Evolutionary conservation across 1,140 invertebrate genomes (phyloP), one percentile per base, ranked within the genome.

Genomic region (Anthonomus grandis): DNA sequence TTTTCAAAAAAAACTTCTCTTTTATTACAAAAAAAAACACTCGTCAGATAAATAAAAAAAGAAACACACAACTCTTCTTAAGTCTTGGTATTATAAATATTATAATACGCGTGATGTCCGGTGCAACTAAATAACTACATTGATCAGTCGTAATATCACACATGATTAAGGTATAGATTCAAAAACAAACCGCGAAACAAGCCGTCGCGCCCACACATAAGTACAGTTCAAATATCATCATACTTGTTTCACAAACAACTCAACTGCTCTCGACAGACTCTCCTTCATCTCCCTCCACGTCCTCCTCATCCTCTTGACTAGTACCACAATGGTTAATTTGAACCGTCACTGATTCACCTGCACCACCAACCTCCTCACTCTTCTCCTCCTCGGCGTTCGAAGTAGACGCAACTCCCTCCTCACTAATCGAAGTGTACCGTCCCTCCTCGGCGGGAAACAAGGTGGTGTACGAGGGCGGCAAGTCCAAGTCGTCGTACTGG

Each of bases 401-500:
- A n/a, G 9, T 17, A 4, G 52, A n/a, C 13, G 17, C 17, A 1
- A 17, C 38, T 22, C 25, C 38, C 24, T 54, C 39, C 23, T 56
- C 54, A 13, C 27, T 15, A 12, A 55, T 9, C 31, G 52, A 23
- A 12, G 44, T 55, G 21, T 46, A 55, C 1, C 52, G 52, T 17
- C 52, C 45, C 23, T 56, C 45, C 3, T 49, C 54, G 8, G 12
- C 9, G 17, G 74, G 73, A 55, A 75, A 76, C 3, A 76, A 52
- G 0, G 65, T 59, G 12, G 50, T 66, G 51, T 76, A 76, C 1
- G 70, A 65, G 1, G 74, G 74, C 0, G 74, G 74, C 21, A 71
- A 69, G 57, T 76, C 74, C 6, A 76, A 56, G 15, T 75, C 74
- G 19, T 75, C 74, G 58, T 76, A 76, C 27, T 67, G 67, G 1